Percentiles rank a stretch among this genome's conserved stretches.
Conservation (phyloP, 1,140 invertebrate species). For the Pissodes strobi region DNA sequence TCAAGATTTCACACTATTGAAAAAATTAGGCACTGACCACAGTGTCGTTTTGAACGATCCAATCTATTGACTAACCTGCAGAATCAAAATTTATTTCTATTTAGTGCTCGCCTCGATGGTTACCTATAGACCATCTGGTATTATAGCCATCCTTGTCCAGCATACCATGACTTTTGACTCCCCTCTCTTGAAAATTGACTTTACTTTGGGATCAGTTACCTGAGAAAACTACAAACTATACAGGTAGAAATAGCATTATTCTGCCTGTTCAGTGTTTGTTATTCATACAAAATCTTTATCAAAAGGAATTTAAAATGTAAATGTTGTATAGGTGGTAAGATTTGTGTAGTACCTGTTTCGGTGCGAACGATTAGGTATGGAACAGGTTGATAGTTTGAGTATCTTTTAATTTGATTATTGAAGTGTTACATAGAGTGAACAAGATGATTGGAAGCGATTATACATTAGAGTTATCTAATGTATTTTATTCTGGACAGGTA, state of each 20-base stretch:
- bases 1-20: no score
- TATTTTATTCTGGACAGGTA: constrained; percentile 87
- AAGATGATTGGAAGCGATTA: constrained; percentile 78
- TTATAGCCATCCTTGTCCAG: constrained; percentile 8
- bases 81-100: constrained; percentile 21
- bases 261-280: no score
- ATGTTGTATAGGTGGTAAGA: neutral
- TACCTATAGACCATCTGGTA: constrained; percentile 18
- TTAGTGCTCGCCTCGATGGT: neutral
- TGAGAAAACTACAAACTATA: constrained; percentile 10
- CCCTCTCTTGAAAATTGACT: constrained; percentile 13
- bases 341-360: constrained; percentile 17
- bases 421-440: no score
- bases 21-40: no score
- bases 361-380: no score
- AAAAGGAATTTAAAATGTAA: constrained; percentile 22
- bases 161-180: constrained; percentile 25
- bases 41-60: no score
- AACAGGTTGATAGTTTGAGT: no score
- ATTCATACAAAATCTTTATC: neutral
- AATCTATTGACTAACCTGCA: no score
- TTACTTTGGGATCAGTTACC: constrained; percentile 14
- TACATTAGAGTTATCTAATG: constrained; percentile 83
- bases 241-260: constrained; percentile 23
- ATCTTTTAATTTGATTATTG: no score